Conservation (phyloP, 2,888 invertebrate genomes). For the Dryomyza anilis region DNA sequence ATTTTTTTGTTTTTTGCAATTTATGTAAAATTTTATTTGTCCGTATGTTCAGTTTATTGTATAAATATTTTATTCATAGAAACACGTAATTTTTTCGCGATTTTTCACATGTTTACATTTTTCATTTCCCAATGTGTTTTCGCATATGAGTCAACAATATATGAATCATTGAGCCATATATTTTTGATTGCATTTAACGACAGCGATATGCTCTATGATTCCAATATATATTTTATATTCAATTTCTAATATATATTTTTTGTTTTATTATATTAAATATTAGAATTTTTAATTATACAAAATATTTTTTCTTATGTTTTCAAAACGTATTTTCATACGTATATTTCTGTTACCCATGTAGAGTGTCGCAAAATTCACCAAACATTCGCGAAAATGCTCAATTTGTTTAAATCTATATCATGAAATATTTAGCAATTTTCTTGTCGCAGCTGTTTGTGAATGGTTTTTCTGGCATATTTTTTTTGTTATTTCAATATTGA, state of each 20-base stretch:
- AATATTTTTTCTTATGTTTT: too few relatives aligned
- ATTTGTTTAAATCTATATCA: slow-evolving; percentile 19
- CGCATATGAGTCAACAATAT: background rate
- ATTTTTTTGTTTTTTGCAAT: background rate
- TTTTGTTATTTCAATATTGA: background rate
- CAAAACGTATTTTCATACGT: too few relatives aligned
- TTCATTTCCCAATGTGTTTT: background rate
- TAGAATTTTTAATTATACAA: too few relatives aligned
- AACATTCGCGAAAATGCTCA: background rate
- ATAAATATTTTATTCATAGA: slow-evolving; percentile 2
- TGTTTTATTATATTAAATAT: too few relatives aligned
- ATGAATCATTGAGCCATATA: too few relatives aligned
- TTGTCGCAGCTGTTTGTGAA: slow-evolving; percentile 12
- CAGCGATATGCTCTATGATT: too few relatives aligned
- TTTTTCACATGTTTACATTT: slow-evolving; percentile 1
- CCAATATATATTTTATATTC: too few relatives aligned
- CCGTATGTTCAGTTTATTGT: too few relatives aligned
- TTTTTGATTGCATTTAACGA: too few relatives aligned
- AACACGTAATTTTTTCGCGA: background rate
- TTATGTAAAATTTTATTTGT: background rate
- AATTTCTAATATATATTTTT: too few relatives aligned
- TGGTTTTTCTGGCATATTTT: background rate
- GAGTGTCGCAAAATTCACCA: background rate
- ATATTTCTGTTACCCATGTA: too few relatives aligned
- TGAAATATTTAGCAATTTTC: slow-evolving; percentile 12